Evolutionary conservation across 2,113 vertebrate genomes (phyloP).

Genomic region (Anseranas semipalmata): DNA sequence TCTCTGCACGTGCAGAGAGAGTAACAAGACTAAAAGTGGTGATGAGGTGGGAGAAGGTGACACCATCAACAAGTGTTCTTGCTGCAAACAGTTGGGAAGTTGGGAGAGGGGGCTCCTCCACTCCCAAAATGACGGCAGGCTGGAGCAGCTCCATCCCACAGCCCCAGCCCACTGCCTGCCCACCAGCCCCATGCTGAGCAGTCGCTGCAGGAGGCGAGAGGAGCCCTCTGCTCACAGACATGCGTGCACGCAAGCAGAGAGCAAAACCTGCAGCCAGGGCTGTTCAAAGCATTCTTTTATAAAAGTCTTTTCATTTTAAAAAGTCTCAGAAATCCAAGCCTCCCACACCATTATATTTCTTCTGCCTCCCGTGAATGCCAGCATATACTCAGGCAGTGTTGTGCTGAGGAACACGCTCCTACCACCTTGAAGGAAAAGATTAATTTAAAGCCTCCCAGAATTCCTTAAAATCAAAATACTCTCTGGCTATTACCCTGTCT

Average conservation of each 20-base stretch:
- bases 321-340: neutral
- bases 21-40: neutral
- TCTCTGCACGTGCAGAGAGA: neutral
- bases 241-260: accelerated
- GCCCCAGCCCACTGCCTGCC: neutral
- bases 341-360: neutral
- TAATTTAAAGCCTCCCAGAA: conserved; percentile 29
- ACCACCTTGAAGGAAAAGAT: conserved; percentile 12
- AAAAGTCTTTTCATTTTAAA: neutral
- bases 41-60: neutral
- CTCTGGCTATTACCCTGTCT: neutral
- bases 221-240: neutral
- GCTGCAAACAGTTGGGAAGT: neutral
- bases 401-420: neutral
- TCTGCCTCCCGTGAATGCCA: neutral
- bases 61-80: neutral
- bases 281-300: neutral
- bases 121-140: neutral
- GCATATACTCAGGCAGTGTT: neutral
- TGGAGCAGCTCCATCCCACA: neutral
- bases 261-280: neutral
- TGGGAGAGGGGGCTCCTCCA: accelerated
- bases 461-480: conserved; percentile 39
- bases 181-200: neutral
- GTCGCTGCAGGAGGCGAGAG: neutral